phyloP scores from a whole-genome alignment of 1,140 invertebrate species.

The Pseudomyrmex flavicornis region DNA sequence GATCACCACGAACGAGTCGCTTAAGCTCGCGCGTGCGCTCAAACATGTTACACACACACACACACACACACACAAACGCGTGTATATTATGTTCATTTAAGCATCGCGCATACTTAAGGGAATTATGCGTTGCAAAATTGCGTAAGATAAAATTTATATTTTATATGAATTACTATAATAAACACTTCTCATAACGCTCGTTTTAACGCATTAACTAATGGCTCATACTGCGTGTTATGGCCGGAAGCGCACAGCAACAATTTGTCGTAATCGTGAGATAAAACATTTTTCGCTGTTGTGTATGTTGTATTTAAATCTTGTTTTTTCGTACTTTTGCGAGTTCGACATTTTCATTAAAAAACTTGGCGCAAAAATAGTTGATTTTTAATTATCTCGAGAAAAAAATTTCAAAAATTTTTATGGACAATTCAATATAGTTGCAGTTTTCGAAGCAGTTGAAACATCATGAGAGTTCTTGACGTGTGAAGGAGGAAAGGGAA shows the following conservation, averaged over 20 bases:
- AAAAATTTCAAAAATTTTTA: too few species aligned
- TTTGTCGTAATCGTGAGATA: neutral
- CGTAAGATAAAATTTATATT: slow-evolving; percentile 21
- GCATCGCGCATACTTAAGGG: neutral
- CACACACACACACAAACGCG: too few species aligned
- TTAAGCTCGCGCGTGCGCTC: slow-evolving; percentile 1
- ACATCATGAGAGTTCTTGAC: neutral
- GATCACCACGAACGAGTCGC: slow-evolving; percentile 66
- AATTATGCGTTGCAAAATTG: neutral
- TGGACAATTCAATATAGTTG: neutral
- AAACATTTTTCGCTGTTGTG: neutral
- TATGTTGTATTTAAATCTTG: neutral
- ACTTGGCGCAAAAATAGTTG: too few species aligned
- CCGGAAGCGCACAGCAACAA: neutral
- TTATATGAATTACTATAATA: slow-evolving; percentile 21
- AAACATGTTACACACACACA: too few species aligned
- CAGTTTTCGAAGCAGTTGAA: neutral
- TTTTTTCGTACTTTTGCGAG: neutral
- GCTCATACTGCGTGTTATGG: neutral
- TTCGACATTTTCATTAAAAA: neutral
- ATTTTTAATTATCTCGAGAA: too few species aligned
- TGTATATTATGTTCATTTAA: neutral
- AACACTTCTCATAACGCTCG: neutral
- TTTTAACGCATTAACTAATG: slow-evolving; percentile 17
- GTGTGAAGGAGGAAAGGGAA: neutral